phyloP scores from a whole-genome alignment of 2,113 vertebrate species.

The Ctenodactylus gundi region DNA sequence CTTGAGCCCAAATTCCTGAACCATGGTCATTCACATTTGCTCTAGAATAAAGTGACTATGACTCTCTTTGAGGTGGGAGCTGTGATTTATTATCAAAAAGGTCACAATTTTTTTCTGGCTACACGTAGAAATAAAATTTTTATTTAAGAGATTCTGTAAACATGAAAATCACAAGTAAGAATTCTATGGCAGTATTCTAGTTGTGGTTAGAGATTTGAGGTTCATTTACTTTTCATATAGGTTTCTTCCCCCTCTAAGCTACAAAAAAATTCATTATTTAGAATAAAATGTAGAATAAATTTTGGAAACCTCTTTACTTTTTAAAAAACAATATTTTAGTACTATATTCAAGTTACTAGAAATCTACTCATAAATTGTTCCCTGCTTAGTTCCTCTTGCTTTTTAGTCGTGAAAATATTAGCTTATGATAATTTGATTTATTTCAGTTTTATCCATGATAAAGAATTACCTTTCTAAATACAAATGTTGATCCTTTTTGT shows the following conservation, averaged over 20 bases:
- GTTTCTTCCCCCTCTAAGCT: neutral
- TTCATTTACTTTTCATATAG: slow-evolving; percentile 16
- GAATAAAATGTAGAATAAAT: slow-evolving; percentile 34
- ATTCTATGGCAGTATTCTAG: neutral
- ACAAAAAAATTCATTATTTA: slow-evolving; percentile 36
- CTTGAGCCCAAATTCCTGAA: no score
- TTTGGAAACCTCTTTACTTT: slow-evolving; percentile 46
- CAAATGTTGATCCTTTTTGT: neutral
- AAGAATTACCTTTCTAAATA: neutral
- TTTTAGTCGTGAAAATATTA: neutral
- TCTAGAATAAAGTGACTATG: no score
- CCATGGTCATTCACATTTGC: no score
- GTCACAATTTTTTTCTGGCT: no score
- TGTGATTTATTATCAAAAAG: no score
- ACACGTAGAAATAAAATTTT: neutral
- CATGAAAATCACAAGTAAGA: slow-evolving; percentile 17
- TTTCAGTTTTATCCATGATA: neutral
- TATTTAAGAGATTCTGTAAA: neutral
- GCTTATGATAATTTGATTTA: neutral
- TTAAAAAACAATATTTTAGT: neutral
- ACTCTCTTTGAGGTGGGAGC: no score
- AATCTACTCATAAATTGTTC: neutral
- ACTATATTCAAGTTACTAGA: neutral
- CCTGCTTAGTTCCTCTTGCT: neutral
- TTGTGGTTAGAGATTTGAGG: neutral